Conservation (phyloP, 2,113 vertebrate species). For the Seriola quinqueradiata region DNA sequence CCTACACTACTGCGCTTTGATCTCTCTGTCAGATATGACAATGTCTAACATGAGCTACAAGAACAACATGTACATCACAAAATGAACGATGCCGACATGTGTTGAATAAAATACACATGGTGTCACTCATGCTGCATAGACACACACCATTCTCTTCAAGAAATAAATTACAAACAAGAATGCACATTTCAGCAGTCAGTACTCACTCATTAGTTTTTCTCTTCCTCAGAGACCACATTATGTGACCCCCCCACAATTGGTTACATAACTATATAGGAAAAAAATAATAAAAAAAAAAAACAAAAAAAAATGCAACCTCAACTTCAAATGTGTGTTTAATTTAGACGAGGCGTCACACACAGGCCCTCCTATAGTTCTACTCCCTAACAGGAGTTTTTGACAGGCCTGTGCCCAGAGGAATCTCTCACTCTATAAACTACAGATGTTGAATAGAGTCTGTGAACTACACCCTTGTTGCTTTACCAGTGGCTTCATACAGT, state of each 20-base stretch:
- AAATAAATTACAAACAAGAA: constrained; percentile 13
- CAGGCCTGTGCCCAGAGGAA: constrained; percentile 50
- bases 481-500: constrained; percentile 30
- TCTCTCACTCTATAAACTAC: constrained; percentile 52
- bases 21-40: constrained; percentile 21
- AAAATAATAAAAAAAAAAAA: not conserved
- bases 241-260: constrained; percentile 15
- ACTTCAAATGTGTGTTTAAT: constrained; percentile 73
- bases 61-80: not conserved
- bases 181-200: not conserved
- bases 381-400: constrained; percentile 43
- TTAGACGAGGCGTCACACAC: constrained; percentile 44
- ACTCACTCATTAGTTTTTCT: constrained; percentile 6
- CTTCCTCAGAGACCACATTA: constrained; percentile 2
- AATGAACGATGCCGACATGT: constrained; percentile 8
- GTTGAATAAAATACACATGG: not conserved
- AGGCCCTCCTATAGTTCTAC: constrained; percentile 45
- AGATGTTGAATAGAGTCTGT: constrained; percentile 27
- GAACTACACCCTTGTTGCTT: constrained; percentile 63
- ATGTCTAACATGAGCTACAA: constrained; percentile 14
- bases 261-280: constrained; percentile 45
- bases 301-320: constrained; percentile 19
- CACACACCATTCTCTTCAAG: not conserved
- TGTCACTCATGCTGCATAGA: not conserved
- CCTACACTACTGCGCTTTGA: constrained; percentile 16